phyloP scores from a whole-genome alignment of 2,888 invertebrate genomes.

The Barypeithes pellucidus region DNA sequence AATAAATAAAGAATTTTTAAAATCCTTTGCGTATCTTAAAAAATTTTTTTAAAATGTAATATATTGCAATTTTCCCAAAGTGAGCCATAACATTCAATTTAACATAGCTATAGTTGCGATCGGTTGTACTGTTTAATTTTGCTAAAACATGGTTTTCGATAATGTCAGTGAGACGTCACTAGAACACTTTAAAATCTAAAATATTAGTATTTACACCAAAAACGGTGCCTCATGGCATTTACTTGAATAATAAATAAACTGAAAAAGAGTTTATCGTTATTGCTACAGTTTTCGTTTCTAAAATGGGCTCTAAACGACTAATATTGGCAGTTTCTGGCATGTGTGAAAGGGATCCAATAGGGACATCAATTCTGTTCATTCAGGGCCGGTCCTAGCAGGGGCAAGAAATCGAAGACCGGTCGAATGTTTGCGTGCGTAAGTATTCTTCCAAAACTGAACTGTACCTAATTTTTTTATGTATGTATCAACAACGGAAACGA shows the following conservation, averaged over 20 bases:
- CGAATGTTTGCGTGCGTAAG: too few species aligned
- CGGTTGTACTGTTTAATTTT: too few species aligned
- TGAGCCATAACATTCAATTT: neutral
- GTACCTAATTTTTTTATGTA: too few species aligned
- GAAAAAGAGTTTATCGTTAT: neutral
- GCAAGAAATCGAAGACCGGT: too few species aligned
- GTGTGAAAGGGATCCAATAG: too few species aligned
- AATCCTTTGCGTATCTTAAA: slow-evolving; percentile 11
- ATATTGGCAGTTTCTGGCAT: slow-evolving; percentile 27
- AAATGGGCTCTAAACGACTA: slow-evolving; percentile 2
- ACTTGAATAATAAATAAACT: slow-evolving; percentile 2
- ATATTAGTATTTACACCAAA: neutral
- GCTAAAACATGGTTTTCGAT: too few species aligned
- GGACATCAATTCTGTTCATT: too few species aligned
- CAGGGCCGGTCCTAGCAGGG: too few species aligned
- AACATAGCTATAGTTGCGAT: neutral
- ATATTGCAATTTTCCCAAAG: slow-evolving; percentile 15
- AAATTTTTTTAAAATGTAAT: neutral
- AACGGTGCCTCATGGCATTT: slow-evolving; percentile 3
- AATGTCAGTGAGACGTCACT: too few species aligned
- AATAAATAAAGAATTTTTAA: slow-evolving; percentile 37
- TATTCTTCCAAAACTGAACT: too few species aligned
- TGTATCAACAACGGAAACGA: neutral
- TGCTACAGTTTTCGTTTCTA: neutral
- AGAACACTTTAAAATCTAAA: too few species aligned